Conservation (phyloP, 2,888 invertebrate species). For the Anticlea derivata region DNA sequence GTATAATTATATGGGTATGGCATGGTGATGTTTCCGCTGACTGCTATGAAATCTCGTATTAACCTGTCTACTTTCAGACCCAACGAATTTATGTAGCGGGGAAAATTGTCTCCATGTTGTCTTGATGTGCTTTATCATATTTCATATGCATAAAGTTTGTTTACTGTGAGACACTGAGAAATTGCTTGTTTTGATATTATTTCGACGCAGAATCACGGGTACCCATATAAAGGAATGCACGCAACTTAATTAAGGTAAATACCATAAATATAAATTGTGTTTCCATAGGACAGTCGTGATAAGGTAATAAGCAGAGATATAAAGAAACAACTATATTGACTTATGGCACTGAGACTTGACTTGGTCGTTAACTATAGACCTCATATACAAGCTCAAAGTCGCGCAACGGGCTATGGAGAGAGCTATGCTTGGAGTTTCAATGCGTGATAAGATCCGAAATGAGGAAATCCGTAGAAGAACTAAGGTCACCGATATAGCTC, state of each 20-base stretch:
- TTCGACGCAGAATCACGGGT: background rate
- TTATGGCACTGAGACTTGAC: too few relatives aligned
- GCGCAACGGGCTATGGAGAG: too few relatives aligned
- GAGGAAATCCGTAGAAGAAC: too few relatives aligned
- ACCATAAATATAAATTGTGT: too few relatives aligned
- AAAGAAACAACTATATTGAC: too few relatives aligned
- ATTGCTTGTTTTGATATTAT: constrained; percentile 11
- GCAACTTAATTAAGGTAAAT: background rate
- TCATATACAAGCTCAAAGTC: too few relatives aligned
- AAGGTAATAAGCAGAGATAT: too few relatives aligned
- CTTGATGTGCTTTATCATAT: constrained; percentile 55
- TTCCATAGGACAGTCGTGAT: too few relatives aligned
- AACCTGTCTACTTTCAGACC: constrained; percentile 66
- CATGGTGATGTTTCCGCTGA: constrained; percentile 47
- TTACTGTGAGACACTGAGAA: constrained; percentile 28
- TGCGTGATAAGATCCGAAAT: too few relatives aligned
- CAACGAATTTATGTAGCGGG: constrained; percentile 62
- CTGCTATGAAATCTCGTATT: constrained; percentile 68
- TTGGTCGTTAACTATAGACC: too few relatives aligned
- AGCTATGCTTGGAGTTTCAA: too few relatives aligned
- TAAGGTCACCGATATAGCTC: too few relatives aligned
- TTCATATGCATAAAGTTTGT: constrained; percentile 51
- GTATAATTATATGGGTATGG: background rate
- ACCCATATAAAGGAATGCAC: background rate
- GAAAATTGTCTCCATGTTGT: constrained; percentile 59